Evolutionary conservation across 2,888 invertebrate species (phyloP).

Genomic region (Ditula angustiorana): DNA sequence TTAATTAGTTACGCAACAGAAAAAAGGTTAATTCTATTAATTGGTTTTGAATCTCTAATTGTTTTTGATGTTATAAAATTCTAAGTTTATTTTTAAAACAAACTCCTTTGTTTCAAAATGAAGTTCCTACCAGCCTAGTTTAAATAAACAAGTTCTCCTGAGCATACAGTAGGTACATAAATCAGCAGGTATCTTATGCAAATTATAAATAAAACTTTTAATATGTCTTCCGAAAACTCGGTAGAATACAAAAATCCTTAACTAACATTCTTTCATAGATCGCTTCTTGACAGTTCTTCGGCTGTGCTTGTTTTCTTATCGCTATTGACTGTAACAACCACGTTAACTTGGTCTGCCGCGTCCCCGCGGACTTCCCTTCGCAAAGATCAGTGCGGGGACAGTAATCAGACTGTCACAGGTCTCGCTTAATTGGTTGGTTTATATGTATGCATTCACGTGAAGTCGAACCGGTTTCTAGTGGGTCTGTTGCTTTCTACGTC

Average conservation of each 20-base stretch:
- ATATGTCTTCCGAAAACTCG: too few relatives aligned
- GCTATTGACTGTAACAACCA: conserved; percentile 69
- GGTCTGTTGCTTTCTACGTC: conserved; percentile 78
- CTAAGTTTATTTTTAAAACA: too few relatives aligned
- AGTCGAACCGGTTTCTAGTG: conserved; percentile 76
- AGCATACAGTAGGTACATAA: too few relatives aligned
- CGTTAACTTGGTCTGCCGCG: conserved; percentile 61
- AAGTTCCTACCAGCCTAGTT: too few relatives aligned
- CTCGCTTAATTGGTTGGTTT: conserved; percentile 76
- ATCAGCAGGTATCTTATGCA: too few relatives aligned
- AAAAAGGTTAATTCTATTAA: too few relatives aligned
- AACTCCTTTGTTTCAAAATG: too few relatives aligned
- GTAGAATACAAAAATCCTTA: background rate
- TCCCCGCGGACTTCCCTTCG: conserved; percentile 55
- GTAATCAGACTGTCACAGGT: conserved; percentile 72
- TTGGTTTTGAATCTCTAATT: too few relatives aligned
- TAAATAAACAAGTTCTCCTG: too few relatives aligned
- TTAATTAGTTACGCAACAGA: background rate
- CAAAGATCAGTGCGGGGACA: conserved; percentile 59
- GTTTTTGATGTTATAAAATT: too few relatives aligned
- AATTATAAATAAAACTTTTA: too few relatives aligned
- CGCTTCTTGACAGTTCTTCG: conserved; percentile 69
- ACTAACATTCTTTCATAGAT: conserved; percentile 64
- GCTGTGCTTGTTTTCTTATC: conserved; percentile 77
- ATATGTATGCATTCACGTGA: conserved; percentile 78